Percentiles rank a stretch among this genome's conserved stretches.
These are phyloP conservation scores for Dasyprocta punctata DNA, from an alignment of 2,113 vertebrate genomes.

Conservation along the genomic window DNA sequence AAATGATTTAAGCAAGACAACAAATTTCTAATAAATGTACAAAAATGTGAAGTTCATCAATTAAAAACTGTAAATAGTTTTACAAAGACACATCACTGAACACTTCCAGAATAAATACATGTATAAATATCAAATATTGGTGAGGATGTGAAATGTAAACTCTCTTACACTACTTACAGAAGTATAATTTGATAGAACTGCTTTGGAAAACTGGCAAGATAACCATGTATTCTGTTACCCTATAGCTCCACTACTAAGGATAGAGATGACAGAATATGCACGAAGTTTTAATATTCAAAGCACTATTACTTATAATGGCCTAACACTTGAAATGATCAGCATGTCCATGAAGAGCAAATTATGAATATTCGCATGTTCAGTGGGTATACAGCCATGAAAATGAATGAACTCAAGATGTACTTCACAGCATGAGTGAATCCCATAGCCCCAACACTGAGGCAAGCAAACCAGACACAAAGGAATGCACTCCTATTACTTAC, in stretches of 20 bases:
- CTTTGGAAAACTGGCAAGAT: background rate
- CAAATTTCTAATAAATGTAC: background rate
- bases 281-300: background rate
- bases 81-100: background rate
- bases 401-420: background rate
- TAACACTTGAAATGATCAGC: constrained; percentile 6
- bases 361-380: background rate
- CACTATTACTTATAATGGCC: background rate
- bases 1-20: background rate
- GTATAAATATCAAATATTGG: background rate
- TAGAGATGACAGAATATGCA: background rate
- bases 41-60: background rate
- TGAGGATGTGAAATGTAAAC: background rate
- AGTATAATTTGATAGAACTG: background rate
- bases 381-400: background rate
- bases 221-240: background rate
- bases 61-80: background rate
- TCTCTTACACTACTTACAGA: background rate
- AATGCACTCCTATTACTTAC: background rate
- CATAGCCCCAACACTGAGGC: background rate
- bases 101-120: background rate
- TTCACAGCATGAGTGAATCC: background rate
- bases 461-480: background rate
- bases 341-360: background rate
- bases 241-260: background rate